Percentiles rank a stretch among this genome's conserved stretches.
These are phyloP conservation scores for Sisyra terminalis DNA, from an alignment of 2,888 invertebrate genomes.

Conservation along the genomic window DNA sequence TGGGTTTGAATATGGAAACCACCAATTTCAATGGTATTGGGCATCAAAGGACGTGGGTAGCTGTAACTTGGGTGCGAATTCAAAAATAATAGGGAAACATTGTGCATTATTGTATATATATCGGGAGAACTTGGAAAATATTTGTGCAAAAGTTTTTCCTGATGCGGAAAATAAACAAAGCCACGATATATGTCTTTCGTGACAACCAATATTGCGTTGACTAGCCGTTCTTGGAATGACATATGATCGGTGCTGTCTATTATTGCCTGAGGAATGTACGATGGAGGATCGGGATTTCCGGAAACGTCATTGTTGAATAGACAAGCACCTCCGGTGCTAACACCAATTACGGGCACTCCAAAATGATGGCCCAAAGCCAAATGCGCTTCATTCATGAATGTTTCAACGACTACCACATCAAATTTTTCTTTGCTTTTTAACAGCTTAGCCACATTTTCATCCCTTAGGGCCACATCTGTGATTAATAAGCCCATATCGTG, in stretches of 20 bases:
- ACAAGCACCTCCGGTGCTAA: constrained; percentile 28
- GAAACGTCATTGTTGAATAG: constrained; percentile 28
- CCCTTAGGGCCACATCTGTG: not conserved
- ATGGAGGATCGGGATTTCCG: constrained; percentile 29
- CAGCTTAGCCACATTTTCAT: constrained; percentile 11
- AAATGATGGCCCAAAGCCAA: constrained; percentile 23
- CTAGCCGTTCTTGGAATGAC: constrained; percentile 33
- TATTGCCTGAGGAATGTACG: constrained; percentile 31
- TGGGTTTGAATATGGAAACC: constrained; percentile 13
- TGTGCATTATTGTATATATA: constrained; percentile 10
- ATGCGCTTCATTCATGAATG: constrained; percentile 31
- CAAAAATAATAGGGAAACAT: constrained; percentile 13
- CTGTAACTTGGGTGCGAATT: constrained; percentile 15
- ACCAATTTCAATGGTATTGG: constrained; percentile 16
- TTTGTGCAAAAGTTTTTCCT: constrained; percentile 13
- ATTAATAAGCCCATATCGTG: not conserved
- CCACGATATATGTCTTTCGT: constrained; percentile 25
- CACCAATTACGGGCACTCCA: constrained; percentile 23
- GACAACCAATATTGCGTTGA: constrained; percentile 29
- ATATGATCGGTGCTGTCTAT: constrained; percentile 26
- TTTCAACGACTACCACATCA: constrained; percentile 27
- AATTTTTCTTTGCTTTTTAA: constrained; percentile 23
- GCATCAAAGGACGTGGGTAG: constrained; percentile 14
- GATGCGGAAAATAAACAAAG: constrained; percentile 7
- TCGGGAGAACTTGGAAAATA: constrained; percentile 15